These are phyloP conservation scores for Cyprinella venusta DNA, from an alignment of 2,797 vertebrate genomes.

Conservation along the genomic window DNA sequence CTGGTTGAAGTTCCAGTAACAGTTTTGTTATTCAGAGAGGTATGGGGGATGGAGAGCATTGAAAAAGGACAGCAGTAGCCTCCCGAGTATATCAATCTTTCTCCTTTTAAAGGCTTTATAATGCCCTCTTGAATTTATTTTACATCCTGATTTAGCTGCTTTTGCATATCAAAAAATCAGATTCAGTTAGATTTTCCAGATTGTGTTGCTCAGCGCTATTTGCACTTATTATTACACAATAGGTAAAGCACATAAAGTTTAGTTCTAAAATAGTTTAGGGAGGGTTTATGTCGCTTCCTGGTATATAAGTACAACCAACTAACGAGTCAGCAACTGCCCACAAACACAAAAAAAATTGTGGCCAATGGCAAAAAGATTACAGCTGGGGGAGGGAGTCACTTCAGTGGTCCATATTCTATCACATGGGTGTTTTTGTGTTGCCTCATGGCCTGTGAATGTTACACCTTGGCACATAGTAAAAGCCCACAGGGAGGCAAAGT, in stretches of 20 bases:
- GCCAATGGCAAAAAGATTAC: conserved; percentile 24
- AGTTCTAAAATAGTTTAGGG: background rate
- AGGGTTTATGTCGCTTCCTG: background rate
- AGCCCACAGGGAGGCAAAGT: conserved; percentile 35
- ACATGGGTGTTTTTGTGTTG: conserved; percentile 46
- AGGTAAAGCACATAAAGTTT: background rate
- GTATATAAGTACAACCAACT: background rate
- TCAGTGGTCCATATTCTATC: conserved; percentile 31
- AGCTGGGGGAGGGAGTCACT: conserved; percentile 12
- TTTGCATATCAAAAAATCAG: background rate
- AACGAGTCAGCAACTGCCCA: conserved; percentile 4
- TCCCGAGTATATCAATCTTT: conserved; percentile 37
- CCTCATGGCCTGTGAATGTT: conserved; percentile 43
- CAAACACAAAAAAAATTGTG: background rate
- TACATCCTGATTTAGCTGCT: background rate
- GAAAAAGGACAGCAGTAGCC: conserved; percentile 55
- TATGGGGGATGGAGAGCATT: conserved; percentile 32
- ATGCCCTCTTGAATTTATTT: background rate
- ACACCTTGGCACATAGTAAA: conserved; percentile 48
- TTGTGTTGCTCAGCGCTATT: conserved; percentile 1
- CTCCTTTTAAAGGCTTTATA: conserved; percentile 26
- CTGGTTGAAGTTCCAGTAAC: conserved; percentile 24
- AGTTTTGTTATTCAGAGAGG: conserved; percentile 43
- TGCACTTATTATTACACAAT: background rate
- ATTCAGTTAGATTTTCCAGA: background rate